Percentiles rank a stretch among this genome's conserved stretches.
phyloP scores from a whole-genome alignment of 2,888 invertebrate genomes.

The Lepas anatifera region DNA sequence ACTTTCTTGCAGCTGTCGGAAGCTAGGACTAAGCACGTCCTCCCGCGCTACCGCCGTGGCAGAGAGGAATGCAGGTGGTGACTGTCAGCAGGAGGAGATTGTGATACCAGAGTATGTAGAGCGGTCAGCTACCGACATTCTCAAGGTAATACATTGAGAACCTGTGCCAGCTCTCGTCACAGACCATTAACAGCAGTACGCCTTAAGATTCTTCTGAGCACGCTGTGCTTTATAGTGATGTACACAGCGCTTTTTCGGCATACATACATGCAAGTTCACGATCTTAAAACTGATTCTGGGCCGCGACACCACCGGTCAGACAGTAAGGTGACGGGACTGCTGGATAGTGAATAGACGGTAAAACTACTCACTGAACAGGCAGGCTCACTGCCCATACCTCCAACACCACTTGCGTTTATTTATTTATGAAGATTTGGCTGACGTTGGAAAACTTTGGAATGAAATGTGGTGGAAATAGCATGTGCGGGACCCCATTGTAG shows the following conservation, averaged over 20 bases:
- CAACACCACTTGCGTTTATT: slow-evolving; percentile 17
- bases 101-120: background rate
- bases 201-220: too few relatives aligned
- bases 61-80: background rate
- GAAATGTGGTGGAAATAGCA: background rate
- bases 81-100: background rate
- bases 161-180: too few relatives aligned
- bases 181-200: too few relatives aligned
- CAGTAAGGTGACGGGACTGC: too few relatives aligned
- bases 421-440: slow-evolving; percentile 16
- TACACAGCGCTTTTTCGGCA: slow-evolving; percentile 13
- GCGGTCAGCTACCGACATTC: background rate
- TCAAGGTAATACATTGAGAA: too few relatives aligned
- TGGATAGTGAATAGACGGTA: too few relatives aligned
- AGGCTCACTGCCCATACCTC: too few relatives aligned
- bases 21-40: background rate
- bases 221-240: slow-evolving; percentile 4
- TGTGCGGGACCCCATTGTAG: background rate
- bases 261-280: slow-evolving; percentile 17
- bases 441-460: background rate
- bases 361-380: too few relatives aligned
- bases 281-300: too few relatives aligned
- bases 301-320: too few relatives aligned
- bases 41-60: background rate
- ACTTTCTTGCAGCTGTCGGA: background rate